Percentiles rank a stretch among this genome's conserved stretches.
These are phyloP conservation scores for Oncopeltus fasciatus DNA, from an alignment of 1,140 invertebrate genomes.

Conservation along the genomic window DNA sequence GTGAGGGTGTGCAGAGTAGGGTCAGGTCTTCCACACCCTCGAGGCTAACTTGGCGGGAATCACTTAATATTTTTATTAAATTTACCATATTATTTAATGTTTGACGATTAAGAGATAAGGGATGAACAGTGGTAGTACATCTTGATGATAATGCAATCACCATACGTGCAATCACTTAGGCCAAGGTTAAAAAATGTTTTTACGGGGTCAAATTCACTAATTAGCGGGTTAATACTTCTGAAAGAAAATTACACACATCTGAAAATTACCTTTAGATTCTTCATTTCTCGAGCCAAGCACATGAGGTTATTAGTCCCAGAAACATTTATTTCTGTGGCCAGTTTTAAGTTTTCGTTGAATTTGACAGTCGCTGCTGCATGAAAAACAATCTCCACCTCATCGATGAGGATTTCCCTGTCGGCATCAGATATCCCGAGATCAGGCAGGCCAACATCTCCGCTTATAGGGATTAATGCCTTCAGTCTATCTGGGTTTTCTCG, in stretches of 20 bases:
- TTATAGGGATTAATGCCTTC: constrained; percentile 38
- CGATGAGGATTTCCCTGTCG: constrained; percentile 43
- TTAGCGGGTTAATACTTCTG: not conserved
- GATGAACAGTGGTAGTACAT: not conserved
- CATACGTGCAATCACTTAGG: not conserved
- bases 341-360: constrained; percentile 69
- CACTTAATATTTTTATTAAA: no score
- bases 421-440: constrained; percentile 56
- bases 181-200: not conserved
- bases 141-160: not conserved
- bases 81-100: not conserved
- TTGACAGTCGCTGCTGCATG: constrained; percentile 77
- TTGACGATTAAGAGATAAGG: not conserved
- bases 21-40: no score
- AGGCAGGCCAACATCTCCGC: constrained; percentile 58
- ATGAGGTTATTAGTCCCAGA: constrained; percentile 46
- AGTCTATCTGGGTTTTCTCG: constrained; percentile 27
- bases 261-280: constrained; percentile 43
- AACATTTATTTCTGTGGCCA: constrained; percentile 43
- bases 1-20: no score
- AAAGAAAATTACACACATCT: not conserved
- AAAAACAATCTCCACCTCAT: constrained; percentile 37
- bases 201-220: not conserved
- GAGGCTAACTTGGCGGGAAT: no score
- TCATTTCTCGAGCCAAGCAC: constrained; percentile 44